Conservation (phyloP, 1,140 invertebrate genomes). For the Physella acuta region DNA sequence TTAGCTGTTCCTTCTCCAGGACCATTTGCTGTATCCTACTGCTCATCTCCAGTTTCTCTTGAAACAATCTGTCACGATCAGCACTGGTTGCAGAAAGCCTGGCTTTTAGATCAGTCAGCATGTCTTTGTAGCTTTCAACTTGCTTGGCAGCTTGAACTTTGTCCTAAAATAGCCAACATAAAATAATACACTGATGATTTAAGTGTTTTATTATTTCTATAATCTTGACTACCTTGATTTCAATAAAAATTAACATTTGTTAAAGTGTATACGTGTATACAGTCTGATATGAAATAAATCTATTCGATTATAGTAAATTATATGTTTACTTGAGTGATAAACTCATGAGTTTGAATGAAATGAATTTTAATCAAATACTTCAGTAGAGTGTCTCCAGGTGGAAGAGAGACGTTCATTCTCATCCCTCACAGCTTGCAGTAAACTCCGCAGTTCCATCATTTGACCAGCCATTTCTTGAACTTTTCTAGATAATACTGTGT, state of each 20-base stretch:
- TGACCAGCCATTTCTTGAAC: constrained; percentile 44
- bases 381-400: constrained; percentile 43
- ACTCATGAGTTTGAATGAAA: too few species aligned
- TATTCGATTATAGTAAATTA: neutral
- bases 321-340: too few species aligned
- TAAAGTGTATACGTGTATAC: too few species aligned
- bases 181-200: too few species aligned
- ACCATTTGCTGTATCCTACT: constrained; percentile 47
- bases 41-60: constrained; percentile 47
- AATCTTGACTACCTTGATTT: too few species aligned
- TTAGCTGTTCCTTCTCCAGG: constrained; percentile 48
- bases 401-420: constrained; percentile 51
- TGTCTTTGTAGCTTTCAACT: constrained; percentile 44
- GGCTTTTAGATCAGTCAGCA: constrained; percentile 39
- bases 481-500: constrained; percentile 40
- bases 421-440: constrained; percentile 46
- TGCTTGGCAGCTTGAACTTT: constrained; percentile 38
- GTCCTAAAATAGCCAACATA: too few species aligned
- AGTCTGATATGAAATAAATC: too few species aligned
- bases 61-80: constrained; percentile 48
- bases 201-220: too few species aligned
- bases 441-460: constrained; percentile 43
- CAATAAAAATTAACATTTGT: too few species aligned
- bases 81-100: constrained; percentile 35
- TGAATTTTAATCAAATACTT: constrained; percentile 41